Percentiles rank a stretch among this genome's conserved stretches.
Evolutionary conservation across 2,113 vertebrate genomes (phyloP).

Genomic region (Dasypus novemcinctus): DNA sequence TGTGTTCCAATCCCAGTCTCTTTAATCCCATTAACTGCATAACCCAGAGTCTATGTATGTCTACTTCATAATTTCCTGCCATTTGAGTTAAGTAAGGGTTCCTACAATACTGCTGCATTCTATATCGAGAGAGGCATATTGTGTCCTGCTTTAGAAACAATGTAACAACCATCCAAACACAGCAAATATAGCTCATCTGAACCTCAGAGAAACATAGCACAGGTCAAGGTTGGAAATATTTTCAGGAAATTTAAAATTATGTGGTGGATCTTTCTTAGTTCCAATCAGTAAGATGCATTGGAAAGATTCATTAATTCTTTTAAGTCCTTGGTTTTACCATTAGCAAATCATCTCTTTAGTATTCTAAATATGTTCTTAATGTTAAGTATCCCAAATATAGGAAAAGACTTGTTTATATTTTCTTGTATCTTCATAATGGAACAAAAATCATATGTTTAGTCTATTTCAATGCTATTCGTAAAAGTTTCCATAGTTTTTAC

Average conservation of each 20-base stretch:
- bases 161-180: neutral
- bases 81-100: neutral
- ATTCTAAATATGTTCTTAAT: too few relatives aligned
- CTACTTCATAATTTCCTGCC: neutral
- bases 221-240: neutral
- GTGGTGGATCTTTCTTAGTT: neutral
- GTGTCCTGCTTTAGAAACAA: neutral
- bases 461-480: neutral
- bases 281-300: neutral
- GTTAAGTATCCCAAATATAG: neutral
- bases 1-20: neutral
- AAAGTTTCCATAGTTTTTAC: neutral
- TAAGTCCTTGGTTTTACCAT: neutral
- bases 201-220: neutral
- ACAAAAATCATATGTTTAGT: neutral
- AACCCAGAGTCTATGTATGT: neutral
- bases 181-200: neutral
- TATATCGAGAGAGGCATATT: neutral
- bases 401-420: neutral
- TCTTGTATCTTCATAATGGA: neutral
- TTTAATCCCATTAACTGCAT: neutral
- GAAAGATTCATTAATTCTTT: conserved; percentile 18
- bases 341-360: neutral
- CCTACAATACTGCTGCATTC: neutral
- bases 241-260: neutral